Evolutionary conservation across 2,113 vertebrate species (phyloP), one percentile per base, ranked within the genome.

Genomic region (Oenanthe oenanthe): DNA sequence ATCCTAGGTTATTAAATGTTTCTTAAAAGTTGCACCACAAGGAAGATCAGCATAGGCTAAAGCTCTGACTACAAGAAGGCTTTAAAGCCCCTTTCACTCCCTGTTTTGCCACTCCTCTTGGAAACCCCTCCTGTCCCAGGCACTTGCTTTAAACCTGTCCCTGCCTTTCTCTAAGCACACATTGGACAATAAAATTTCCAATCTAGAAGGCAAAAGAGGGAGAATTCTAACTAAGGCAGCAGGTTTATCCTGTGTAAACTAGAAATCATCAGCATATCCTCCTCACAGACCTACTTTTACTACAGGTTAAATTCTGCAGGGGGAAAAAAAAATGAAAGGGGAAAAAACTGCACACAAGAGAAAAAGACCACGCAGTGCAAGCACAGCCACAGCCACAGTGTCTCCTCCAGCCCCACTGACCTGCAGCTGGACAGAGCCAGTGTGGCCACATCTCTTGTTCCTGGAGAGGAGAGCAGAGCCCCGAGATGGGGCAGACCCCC

Each of bases 401-500:
- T 29, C 10, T 58, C 26, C 26, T 34, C 20, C n/a, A 71, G 12
- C 14, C 21, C 19, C 65, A n/a, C 50, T 36, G 32, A 78, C 42
- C 74, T 62, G 50, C 24, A 40, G 10, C 24, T 24, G 2, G 7
- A 16, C 25, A 7, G 12, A 89, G 17, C 24, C 24, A 17, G 6
- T 10, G 11, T 4, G 1, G 6, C 21, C 18, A 4, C 25, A 13
- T 2, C 22, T 34, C 47, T 20, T 10, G 6, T 24, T 45, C 32
- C 73, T 3, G 4, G 9, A 32, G 7, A 47, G 18, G 1, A 58
- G 19, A 1, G 4, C 47, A 61, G 10, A n/a, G 42, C 0, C 2
- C 3, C 6, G 34, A 40, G 38, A 40, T 40, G 38, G 38, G 38
- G 38, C 38, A 40, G 38, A 40, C 34, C 34, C 8, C 34, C 34